These are phyloP conservation scores for Corythornis cristatus DNA, from an alignment of 2,113 vertebrate species.

Conservation along the genomic window DNA sequence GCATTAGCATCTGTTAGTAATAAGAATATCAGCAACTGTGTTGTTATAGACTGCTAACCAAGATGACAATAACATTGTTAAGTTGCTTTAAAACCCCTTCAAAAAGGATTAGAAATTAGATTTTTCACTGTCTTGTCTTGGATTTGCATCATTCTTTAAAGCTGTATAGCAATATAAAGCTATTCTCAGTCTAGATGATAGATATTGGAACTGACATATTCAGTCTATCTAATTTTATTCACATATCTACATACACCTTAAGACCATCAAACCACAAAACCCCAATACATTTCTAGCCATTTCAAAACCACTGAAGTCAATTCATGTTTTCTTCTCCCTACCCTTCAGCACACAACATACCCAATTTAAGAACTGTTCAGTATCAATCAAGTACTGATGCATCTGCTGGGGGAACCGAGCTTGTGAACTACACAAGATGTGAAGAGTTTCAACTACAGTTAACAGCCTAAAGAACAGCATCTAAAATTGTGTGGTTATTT, in stretches of 20 bases:
- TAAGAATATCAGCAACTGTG: neutral
- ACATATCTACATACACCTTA: accelerated
- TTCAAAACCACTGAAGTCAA: neutral
- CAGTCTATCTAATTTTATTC: too few relatives aligned
- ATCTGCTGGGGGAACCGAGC: neutral
- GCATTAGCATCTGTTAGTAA: neutral
- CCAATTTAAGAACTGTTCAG: accelerated
- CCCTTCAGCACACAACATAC: neutral
- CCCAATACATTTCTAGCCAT: neutral
- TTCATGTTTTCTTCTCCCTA: accelerated
- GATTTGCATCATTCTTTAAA: neutral
- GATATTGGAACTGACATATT: neutral
- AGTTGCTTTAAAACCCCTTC: neutral
- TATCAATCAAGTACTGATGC: neutral
- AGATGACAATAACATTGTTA: neutral
- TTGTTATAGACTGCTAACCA: neutral
- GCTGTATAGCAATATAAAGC: neutral
- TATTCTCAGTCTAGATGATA: neutral
- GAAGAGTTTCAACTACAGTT: neutral
- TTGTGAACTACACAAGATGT: accelerated
- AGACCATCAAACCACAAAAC: neutral
- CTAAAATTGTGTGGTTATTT: neutral
- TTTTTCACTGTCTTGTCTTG: neutral
- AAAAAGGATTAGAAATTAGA: neutral
- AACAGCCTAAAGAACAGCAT: neutral